phyloP scores from a whole-genome alignment of 37 sponge, comb jelly and placozoan genomes.

The Halichondria panicea region DNA sequence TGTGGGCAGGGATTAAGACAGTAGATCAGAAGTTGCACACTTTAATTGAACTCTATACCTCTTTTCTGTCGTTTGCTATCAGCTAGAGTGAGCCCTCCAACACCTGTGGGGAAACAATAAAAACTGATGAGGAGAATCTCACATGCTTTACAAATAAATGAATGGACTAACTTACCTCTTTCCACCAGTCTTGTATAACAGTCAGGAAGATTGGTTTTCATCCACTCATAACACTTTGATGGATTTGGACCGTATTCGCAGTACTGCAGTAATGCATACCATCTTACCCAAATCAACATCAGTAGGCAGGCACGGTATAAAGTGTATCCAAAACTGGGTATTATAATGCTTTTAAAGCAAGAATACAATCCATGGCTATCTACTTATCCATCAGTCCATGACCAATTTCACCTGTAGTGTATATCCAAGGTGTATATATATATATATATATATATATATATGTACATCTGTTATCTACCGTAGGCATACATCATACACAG shows the following conservation, averaged over 20 bases:
- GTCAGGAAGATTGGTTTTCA: constrained; percentile 78
- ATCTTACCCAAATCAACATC: too few relatives aligned
- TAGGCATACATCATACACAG: too few relatives aligned
- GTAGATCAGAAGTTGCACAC: neutral
- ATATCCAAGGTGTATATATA: too few relatives aligned
- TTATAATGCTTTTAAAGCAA: too few relatives aligned
- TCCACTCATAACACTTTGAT: constrained; percentile 91
- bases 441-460: too few relatives aligned
- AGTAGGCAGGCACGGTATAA: too few relatives aligned
- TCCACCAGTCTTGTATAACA: constrained; percentile 72
- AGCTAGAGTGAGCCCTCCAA: constrained; percentile 39
- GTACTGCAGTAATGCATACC: too few relatives aligned
- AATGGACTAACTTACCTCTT: constrained; percentile 13
- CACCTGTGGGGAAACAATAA: constrained; percentile 9
- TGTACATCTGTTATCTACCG: too few relatives aligned
- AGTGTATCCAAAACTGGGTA: too few relatives aligned
- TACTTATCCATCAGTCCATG: too few relatives aligned
- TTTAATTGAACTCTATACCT: constrained; percentile 21
- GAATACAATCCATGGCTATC: too few relatives aligned
- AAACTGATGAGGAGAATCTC: neutral
- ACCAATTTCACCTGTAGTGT: too few relatives aligned
- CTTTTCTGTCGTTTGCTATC: constrained; percentile 76
- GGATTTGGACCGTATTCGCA: constrained; percentile 88
- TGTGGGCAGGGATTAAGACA: neutral
- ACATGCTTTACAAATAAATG: neutral